Conservation (phyloP, 2,113 vertebrate species). For the Orcinus orca region DNA sequence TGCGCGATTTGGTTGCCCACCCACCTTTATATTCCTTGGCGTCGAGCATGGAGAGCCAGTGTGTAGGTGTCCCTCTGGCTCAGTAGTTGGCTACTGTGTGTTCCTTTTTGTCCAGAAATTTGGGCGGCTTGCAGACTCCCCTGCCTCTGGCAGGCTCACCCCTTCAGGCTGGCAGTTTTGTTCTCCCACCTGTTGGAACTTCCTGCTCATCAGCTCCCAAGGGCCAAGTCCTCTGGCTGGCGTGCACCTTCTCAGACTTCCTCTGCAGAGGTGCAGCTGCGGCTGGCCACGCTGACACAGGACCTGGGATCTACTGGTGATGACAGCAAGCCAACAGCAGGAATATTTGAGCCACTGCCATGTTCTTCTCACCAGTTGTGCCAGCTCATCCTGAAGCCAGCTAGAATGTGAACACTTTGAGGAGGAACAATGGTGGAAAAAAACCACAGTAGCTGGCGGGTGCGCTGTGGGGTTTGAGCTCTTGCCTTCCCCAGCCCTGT, state of each 20-base stretch:
- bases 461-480: not conserved
- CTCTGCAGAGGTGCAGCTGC: not conserved
- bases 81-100: not conserved
- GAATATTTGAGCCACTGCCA: not conserved
- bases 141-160: not conserved
- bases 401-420: not conserved
- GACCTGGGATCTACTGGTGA: accelerated
- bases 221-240: not conserved
- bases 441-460: not conserved
- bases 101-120: not conserved
- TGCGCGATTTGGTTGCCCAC: accelerated
- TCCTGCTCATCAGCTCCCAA: not conserved
- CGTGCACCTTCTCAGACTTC: not conserved
- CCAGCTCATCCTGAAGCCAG: not conserved
- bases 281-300: not conserved
- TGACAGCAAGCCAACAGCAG: not conserved
- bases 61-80: not conserved
- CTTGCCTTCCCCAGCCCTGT: not conserved
- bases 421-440: not conserved
- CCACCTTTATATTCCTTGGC: not conserved
- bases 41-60: accelerated
- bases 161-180: not conserved
- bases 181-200: slow-evolving; percentile 32
- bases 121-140: not conserved
- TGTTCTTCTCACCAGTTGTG: not conserved